Conservation (phyloP, 2,113 vertebrate species). For the Atlantisia rogersi region DNA sequence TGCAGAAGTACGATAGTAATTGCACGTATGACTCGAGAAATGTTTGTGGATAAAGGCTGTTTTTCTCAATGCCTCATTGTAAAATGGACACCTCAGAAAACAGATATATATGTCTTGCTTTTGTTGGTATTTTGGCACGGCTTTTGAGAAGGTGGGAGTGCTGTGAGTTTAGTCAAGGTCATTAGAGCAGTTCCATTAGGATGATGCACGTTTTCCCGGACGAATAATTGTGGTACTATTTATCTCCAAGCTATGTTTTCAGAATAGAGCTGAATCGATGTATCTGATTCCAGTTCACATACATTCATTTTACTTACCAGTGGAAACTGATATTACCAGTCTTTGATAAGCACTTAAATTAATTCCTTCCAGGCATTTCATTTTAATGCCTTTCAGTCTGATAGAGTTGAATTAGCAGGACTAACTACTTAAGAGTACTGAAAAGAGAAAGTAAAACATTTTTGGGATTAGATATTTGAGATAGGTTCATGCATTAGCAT, state of each 20-base stretch:
- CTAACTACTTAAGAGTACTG: not conserved
- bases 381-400: slow-evolving; percentile 10
- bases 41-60: not conserved
- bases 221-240: not conserved
- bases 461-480: slow-evolving; percentile 15
- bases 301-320: slow-evolving; percentile 12
- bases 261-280: not conserved
- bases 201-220: not conserved
- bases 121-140: not conserved
- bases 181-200: not conserved
- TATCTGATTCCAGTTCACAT: slow-evolving; percentile 1
- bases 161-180: not conserved
- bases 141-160: not conserved
- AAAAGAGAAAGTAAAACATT: not conserved
- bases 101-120: not conserved
- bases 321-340: not conserved
- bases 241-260: not conserved
- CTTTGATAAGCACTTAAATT: slow-evolving; percentile 32
- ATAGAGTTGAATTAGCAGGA: slow-evolving; percentile 39
- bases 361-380: slow-evolving; percentile 13
- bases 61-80: not conserved
- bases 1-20: not conserved
- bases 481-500: not conserved
- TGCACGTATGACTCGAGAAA: not conserved
- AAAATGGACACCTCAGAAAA: not conserved